Evolutionary conservation across 2,888 invertebrate species (phyloP).

Genomic region (Lordiphosa andalusiaca): DNA sequence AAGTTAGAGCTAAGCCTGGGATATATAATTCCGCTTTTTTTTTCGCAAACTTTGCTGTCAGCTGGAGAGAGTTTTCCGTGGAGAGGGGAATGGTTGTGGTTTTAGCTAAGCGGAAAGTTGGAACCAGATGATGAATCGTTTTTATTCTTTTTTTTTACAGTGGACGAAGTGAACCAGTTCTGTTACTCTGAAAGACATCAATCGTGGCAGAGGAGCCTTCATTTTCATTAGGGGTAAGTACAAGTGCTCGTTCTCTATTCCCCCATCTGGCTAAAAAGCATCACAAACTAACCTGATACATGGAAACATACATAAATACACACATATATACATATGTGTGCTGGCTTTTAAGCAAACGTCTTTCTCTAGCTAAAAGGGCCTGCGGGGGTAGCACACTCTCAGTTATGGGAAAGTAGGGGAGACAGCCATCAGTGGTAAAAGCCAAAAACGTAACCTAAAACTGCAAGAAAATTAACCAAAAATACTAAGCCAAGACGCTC

Average conservation of each 20-base stretch:
- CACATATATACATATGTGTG: slow-evolving; percentile 36
- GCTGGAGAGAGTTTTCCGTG: slow-evolving; percentile 57
- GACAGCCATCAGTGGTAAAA: slow-evolving; percentile 59
- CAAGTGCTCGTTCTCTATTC: slow-evolving; percentile 29
- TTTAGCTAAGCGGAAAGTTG: slow-evolving; percentile 65
- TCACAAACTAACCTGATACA: slow-evolving; percentile 61
- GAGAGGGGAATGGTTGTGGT: slow-evolving; percentile 49
- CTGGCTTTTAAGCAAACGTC: slow-evolving; percentile 76
- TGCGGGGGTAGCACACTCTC: slow-evolving; percentile 40
- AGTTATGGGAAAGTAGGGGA: slow-evolving; percentile 12
- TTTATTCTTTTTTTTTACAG: slow-evolving; percentile 77
- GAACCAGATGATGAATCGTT: slow-evolving; percentile 77
- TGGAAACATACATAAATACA: neutral
- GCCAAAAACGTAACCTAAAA: slow-evolving; percentile 76
- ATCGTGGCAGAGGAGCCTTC: slow-evolving; percentile 57
- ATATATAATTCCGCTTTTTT: slow-evolving; percentile 27
- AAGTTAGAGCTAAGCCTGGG: neutral
- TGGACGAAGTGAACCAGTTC: slow-evolving; percentile 34
- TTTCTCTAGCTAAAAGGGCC: slow-evolving; percentile 69
- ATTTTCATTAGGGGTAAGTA: slow-evolving; percentile 64
- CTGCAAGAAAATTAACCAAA: slow-evolving; percentile 77
- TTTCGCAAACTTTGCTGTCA: slow-evolving; percentile 41
- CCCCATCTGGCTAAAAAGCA: slow-evolving; percentile 69
- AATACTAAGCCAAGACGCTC: slow-evolving; percentile 73
- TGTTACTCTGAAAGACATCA: slow-evolving; percentile 50